Percentiles rank a stretch among this genome's conserved stretches.
Evolutionary conservation across 2,888 invertebrate species (phyloP).

Genomic region (Cephonodes hylas): DNA sequence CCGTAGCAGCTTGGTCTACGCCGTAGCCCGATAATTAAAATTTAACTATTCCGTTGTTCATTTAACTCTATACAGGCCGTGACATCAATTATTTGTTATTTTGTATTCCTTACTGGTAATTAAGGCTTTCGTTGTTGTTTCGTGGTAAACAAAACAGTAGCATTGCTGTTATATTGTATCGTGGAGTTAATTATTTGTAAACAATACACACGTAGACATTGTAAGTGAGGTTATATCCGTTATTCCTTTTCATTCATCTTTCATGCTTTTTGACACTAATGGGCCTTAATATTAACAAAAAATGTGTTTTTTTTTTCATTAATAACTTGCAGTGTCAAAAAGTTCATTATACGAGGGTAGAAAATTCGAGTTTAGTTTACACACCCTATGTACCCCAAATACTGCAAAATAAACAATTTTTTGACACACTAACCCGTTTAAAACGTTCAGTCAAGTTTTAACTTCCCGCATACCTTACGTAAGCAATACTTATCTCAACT

Average conservation of each 20-base stretch:
- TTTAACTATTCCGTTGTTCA: background rate
- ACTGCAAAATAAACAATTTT: constrained; percentile 1
- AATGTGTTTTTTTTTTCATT: too few relatives aligned
- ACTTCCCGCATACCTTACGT: constrained; percentile 65
- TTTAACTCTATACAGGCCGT: background rate
- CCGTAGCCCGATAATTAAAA: background rate
- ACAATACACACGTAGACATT: too few relatives aligned
- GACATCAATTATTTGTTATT: background rate
- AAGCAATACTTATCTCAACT: constrained; percentile 60
- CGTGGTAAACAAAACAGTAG: background rate
- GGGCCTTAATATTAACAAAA: too few relatives aligned
- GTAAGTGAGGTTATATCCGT: too few relatives aligned
- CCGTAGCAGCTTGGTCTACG: background rate
- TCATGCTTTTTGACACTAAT: too few relatives aligned
- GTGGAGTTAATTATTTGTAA: background rate
- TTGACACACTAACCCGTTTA: background rate
- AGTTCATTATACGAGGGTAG: too few relatives aligned
- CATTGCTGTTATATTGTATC: too few relatives aligned
- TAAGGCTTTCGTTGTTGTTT: background rate
- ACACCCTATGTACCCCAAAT: too few relatives aligned
- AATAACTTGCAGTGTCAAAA: too few relatives aligned
- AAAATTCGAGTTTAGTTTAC: too few relatives aligned
- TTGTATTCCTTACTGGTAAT: background rate
- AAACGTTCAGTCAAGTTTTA: constrained; percentile 29
- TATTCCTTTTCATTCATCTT: too few relatives aligned